Base-by-base conservation (phyloP, 1,140 invertebrate genomes). In the Mercenaria mercenaria region DNA sequence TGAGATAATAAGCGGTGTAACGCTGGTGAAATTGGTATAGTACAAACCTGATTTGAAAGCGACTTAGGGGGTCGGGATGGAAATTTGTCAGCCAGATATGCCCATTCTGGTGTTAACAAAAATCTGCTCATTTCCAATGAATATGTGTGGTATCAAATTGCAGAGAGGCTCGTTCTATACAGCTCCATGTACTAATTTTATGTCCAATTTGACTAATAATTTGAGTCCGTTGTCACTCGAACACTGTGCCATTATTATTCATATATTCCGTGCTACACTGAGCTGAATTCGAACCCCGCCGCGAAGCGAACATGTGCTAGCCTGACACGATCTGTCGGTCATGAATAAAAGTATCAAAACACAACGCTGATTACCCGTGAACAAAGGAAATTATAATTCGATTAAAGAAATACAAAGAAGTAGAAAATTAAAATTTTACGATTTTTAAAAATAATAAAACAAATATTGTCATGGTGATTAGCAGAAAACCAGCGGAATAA, bases 161-260 rank as follows among this genome's bases (percentile, higher is more conserved):
- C 85, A 64, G 29, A 13, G 85, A 87, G 85, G 85, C 85, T 87
- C 85, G 41, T 37, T 79, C 26, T 13, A 26, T 67, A 13, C 18
- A 29, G 74, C 72, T 87, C 85, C 69, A 50, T 79, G 76, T 87
- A 87, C 85, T 87, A 76, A 87, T 87, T 87, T 87, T 79, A 79
- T 87, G 85, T 87, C 76, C 85, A 64, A 79, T 87, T 87, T 87
- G 85, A 87, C 85, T 87, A 87, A 87, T 87, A 87, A 87, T 87
- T 87, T 76, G 85, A 76, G 76, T 20, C 43, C 76, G 41, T 39
- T 87, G 85, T 87, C 85, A 87, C 20, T 6, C 26, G 26, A 43
- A 15, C 13, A 18, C 34, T 26, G 23, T 67, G 52, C 0, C 43
- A 87, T 87, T 87, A 87, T 76, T 87, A 87, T 87, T 87, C 85